Base-by-base conservation (phyloP, 1,140 invertebrate species). In the Lysiphlebus fabarum region DNA sequence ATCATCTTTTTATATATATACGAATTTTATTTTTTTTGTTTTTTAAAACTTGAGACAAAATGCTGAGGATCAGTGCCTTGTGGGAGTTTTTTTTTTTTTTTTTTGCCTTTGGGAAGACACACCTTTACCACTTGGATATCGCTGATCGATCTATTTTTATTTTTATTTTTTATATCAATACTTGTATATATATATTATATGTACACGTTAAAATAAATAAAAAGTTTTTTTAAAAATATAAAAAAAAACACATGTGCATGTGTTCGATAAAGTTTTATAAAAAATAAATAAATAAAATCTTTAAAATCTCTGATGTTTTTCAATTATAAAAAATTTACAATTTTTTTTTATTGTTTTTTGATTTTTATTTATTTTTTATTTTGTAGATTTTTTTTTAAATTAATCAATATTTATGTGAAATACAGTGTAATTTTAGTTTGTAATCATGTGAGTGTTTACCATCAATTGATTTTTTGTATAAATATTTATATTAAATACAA, bases 71-170 rank as follows among this genome's bases (percentile, higher is more conserved):
- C 17, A 26, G 17, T 26, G 17, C 17, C 17, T 26, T 26, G 17
- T 4, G 17, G 17, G 17, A 17, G 17, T 17, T 17, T 17, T 17
- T 17, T 17, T 17, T 51, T 51, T 14, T 51, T 34, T 11, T n/a
- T 51, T 36, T 51, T 51, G n/a, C 36, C 49, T 36, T 12, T 11
- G 11, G 49, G 38, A 12, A 34, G 49, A 51, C 49, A 17, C 17
- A 51, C 36, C 49, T 51, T 36, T 17, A 38, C 34, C 49, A 51
- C 49, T 51, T 12, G 7, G 49, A 51, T 51, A 51, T 51, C 49
- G 36, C 33, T 51, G 49, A 51, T 51, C 49, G 49, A 51, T 51
- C 17, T 17, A 17, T 17, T 17, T 17, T 17, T 17, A 1, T 17
- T 17, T 17, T 17, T 17, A 3, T 17, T 17, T 3, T 17, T 17